Evolutionary conservation across 92 coral and sea anemone genomes (phyloP).

Genomic region (Actinostola sp.): DNA sequence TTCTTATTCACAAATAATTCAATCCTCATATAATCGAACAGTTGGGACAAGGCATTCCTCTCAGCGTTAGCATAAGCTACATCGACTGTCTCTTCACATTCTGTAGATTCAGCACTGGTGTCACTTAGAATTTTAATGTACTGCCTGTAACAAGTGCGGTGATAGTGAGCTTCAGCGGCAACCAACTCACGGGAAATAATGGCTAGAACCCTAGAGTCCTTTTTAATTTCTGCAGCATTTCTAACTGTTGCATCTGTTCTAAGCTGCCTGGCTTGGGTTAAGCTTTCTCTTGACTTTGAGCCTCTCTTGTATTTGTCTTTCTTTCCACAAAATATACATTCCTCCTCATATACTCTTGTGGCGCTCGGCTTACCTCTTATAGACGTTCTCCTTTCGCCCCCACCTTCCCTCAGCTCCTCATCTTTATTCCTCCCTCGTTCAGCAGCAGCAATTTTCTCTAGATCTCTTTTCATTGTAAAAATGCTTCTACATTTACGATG

Average conservation of each 20-base stretch:
- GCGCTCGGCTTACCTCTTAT: background rate
- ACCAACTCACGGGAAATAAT: constrained; percentile 16
- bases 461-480: constrained; percentile 29
- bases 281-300: constrained; percentile 18
- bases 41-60: too few relatives aligned
- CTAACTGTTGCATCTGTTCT: background rate
- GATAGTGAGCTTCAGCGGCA: constrained; percentile 23
- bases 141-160: constrained; percentile 22
- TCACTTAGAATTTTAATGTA: background rate
- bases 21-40: constrained; percentile 18
- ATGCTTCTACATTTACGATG: constrained; percentile 35
- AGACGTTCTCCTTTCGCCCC: constrained; percentile 6
- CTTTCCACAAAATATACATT: too few relatives aligned
- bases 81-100: background rate
- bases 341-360: background rate
- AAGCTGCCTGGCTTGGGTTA: constrained; percentile 19
- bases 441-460: constrained; percentile 3
- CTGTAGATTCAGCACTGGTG: background rate
- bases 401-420: background rate
- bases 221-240: constrained; percentile 17
- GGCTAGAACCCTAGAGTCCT: constrained; percentile 6
- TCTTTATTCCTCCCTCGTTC: constrained; percentile 3
- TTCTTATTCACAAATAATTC: constrained; percentile 14
- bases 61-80: constrained; percentile 13
- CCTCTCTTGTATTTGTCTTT: constrained; percentile 20